Conservation (phyloP, 1,140 invertebrate species). For the Hycleus cichorii region DNA sequence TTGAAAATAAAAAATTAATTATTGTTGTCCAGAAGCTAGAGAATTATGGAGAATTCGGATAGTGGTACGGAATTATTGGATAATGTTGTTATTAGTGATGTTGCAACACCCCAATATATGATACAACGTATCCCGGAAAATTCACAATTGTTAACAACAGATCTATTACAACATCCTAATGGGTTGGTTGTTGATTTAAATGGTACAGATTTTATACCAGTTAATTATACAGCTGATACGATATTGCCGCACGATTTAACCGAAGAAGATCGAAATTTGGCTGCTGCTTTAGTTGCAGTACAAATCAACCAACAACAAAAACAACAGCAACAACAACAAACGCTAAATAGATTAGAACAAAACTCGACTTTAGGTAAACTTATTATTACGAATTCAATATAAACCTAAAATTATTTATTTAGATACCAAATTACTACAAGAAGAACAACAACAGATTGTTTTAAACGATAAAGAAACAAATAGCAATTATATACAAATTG, state of each 20-base stretch:
- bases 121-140: slow-evolving; percentile 36
- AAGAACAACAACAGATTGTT: slow-evolving; percentile 33
- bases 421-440: slow-evolving; percentile 3
- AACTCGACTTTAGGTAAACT: background rate
- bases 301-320: slow-evolving; percentile 47
- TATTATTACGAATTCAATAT: slow-evolving; percentile 5
- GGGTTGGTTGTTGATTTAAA: slow-evolving; percentile 38
- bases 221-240: slow-evolving; percentile 39
- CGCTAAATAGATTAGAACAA: background rate
- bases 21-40: slow-evolving; percentile 2
- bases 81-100: slow-evolving; percentile 35
- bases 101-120: slow-evolving; percentile 34
- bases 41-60: slow-evolving; percentile 21
- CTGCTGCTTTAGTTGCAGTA: slow-evolving; percentile 46
- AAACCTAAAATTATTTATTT: too few relatives aligned
- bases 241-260: slow-evolving; percentile 40
- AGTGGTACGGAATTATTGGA: slow-evolving; percentile 29
- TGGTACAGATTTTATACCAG: slow-evolving; percentile 38
- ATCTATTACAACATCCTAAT: slow-evolving; percentile 36
- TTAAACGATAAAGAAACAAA: slow-evolving; percentile 30
- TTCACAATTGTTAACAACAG: slow-evolving; percentile 33
- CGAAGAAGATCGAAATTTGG: slow-evolving; percentile 46
- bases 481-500: slow-evolving; percentile 33
- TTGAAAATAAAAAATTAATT: slow-evolving; percentile 18
- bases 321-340: slow-evolving; percentile 41